phyloP scores from a whole-genome alignment of 1,140 invertebrate species.

The Paraescarpia echinospica region DNA sequence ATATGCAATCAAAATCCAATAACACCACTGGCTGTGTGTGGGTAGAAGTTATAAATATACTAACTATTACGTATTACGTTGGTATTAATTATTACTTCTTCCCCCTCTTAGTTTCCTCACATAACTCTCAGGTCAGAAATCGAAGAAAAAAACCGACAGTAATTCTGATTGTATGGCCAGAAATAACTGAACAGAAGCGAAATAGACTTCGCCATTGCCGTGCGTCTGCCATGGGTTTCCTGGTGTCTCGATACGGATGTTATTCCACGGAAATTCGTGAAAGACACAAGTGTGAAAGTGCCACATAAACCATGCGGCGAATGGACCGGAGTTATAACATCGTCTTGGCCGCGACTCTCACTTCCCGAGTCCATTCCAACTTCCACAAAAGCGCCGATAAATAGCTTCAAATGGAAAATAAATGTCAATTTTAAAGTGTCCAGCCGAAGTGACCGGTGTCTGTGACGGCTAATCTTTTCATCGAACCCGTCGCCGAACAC shows the following conservation, averaged over 20 bases:
- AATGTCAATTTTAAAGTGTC: constrained; percentile 1
- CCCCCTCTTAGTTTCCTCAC: neutral
- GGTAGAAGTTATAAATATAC: too few relatives aligned
- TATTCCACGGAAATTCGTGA: neutral
- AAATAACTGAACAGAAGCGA: neutral
- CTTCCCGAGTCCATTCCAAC: neutral
- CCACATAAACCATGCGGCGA: neutral
- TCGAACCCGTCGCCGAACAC: neutral
- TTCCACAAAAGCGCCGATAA: neutral
- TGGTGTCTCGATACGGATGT: neutral
- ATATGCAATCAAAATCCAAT: too few relatives aligned
- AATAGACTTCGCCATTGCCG: neutral
- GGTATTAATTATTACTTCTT: neutral
- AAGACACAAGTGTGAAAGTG: neutral
- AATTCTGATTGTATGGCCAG: neutral
- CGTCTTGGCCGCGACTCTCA: neutral
- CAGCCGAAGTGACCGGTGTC: neutral
- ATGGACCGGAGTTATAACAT: neutral
- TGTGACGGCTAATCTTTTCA: neutral
- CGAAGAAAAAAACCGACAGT: neutral
- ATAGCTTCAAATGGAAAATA: constrained; percentile 6
- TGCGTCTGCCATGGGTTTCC: neutral
- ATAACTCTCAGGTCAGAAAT: neutral
- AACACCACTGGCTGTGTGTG: too few relatives aligned
- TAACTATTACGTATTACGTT: too few relatives aligned